Evolutionary conservation across 2,888 invertebrate species (phyloP), one percentile per base, ranked within the genome.

Genomic region (Volucella inanis): DNA sequence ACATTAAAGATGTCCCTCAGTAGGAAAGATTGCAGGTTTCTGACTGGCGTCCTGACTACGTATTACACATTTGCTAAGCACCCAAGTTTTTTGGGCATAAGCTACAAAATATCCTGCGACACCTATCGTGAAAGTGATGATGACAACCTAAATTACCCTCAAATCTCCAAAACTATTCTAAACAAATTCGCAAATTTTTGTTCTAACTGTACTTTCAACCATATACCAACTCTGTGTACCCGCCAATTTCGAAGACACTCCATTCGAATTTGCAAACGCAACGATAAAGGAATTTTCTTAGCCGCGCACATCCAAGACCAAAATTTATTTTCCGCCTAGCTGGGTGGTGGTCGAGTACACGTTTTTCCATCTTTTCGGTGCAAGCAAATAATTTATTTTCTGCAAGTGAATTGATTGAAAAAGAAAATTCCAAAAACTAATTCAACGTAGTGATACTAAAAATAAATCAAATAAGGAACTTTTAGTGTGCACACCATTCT

Each of bases 311-410:
- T 50, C 55, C 57, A 82, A 68, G 64, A 59, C 12, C 49, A 1
- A n/a, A 65, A 67, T 45, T 84, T 80, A 84, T 84, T 84, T 84
- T 84, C 80, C 75, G 75, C 80, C 80, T 80, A 76, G 61, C 80
- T 80, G 75, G 80, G 71, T 75, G 84, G 71, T 79, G 71, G 80
- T 71, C 71, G 49, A 80, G 79, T 75, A 65, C 79, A 84, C 80
- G 75, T 59, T 70, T 80, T 59, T 80, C 52, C 43, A 41, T 39
- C 57, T 31, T 31, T 52, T 84, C 15, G 55, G 80, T 67, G 61
- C 70, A 81, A 15, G 45, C 6, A 45, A n/a, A 50, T 41, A 49
- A 72, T 61, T 57, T 49, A 71, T 47, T 45, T 43, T 14, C 49
- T 38, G 68, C 47, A 8, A 22, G 10, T 54, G 15, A 47, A 47